Conservation (phyloP, 2,888 invertebrate genomes). For the Eutolmus rufibarbis region DNA sequence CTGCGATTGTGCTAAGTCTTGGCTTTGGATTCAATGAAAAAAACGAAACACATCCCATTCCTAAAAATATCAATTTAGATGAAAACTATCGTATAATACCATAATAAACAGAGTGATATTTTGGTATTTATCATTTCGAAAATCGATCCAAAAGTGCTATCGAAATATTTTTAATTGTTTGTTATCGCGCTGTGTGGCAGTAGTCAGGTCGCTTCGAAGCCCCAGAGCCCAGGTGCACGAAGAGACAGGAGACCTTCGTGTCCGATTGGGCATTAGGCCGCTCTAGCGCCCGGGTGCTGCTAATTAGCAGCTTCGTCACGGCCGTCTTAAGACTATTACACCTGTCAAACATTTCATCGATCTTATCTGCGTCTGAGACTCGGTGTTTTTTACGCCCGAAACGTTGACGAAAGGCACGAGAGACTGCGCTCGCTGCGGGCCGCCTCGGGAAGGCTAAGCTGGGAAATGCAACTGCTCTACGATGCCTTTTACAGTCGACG, state of each 20-base stretch:
- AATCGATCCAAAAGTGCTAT: background rate
- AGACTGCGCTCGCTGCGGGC: background rate
- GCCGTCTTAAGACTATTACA: slow-evolving; percentile 19
- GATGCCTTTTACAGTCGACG: background rate
- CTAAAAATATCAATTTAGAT: background rate
- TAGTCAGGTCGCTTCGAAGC: background rate
- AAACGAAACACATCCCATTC: too few relatives aligned
- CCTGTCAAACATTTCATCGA: slow-evolving; percentile 33
- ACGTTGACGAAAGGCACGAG: background rate
- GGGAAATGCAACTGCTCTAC: background rate
- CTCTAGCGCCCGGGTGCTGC: background rate
- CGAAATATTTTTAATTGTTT: background rate
- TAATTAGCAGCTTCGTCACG: slow-evolving; percentile 9
- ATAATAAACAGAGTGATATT: background rate
- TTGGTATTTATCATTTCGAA: background rate
- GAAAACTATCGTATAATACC: background rate
- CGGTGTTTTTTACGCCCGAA: background rate
- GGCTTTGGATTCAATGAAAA: too few relatives aligned
- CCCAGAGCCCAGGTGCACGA: background rate
- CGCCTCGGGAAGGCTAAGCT: background rate
- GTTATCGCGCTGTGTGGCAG: background rate
- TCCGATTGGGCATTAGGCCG: background rate
- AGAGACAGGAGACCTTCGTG: background rate
- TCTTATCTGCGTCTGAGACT: background rate
- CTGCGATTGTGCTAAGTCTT: too few relatives aligned